Percentiles rank a stretch among this genome's conserved stretches.
phyloP scores from a whole-genome alignment of 2,888 invertebrate genomes.

The Choristoneura rosaceana region DNA sequence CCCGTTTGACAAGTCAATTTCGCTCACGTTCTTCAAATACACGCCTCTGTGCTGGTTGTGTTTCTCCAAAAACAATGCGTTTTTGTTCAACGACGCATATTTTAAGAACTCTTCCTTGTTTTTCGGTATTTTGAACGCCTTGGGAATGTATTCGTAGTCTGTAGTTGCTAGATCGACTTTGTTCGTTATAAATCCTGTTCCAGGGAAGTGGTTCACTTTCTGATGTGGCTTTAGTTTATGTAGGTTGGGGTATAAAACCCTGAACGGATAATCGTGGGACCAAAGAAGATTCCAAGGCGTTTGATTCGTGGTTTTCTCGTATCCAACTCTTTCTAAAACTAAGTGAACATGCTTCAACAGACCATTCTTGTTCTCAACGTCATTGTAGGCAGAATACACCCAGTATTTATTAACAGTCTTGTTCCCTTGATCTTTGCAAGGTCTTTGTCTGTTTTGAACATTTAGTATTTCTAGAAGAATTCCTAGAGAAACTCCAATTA shows the following conservation, averaged over 20 bases:
- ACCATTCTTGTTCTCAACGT: constrained; percentile 86
- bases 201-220: constrained; percentile 97
- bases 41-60: constrained; percentile 96
- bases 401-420: constrained; percentile 75
- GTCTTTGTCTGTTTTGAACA: constrained; percentile 56
- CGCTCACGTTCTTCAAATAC: constrained; percentile 88
- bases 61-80: constrained; percentile 94
- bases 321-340: constrained; percentile 92
- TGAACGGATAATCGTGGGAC: constrained; percentile 97
- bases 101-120: constrained; percentile 89
- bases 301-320: constrained; percentile 82
- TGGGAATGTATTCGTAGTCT: constrained; percentile 91
- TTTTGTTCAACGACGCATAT: constrained; percentile 88
- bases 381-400: constrained; percentile 83
- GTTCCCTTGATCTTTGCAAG: constrained; percentile 46
- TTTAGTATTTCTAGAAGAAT: constrained; percentile 68
- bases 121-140: constrained; percentile 94
- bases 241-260: constrained; percentile 78
- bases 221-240: constrained; percentile 89
- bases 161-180: constrained; percentile 95
- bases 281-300: constrained; percentile 94
- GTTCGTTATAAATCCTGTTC: constrained; percentile 96
- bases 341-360: constrained; percentile 92
- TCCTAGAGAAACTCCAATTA: constrained; percentile 68
- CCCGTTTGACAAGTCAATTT: constrained; percentile 88